A percentile compares a stretch with the other conserved stretches of the same genome.
Conservation (phyloP, 2,797 vertebrate species). For the Gambelia wislizenii region DNA sequence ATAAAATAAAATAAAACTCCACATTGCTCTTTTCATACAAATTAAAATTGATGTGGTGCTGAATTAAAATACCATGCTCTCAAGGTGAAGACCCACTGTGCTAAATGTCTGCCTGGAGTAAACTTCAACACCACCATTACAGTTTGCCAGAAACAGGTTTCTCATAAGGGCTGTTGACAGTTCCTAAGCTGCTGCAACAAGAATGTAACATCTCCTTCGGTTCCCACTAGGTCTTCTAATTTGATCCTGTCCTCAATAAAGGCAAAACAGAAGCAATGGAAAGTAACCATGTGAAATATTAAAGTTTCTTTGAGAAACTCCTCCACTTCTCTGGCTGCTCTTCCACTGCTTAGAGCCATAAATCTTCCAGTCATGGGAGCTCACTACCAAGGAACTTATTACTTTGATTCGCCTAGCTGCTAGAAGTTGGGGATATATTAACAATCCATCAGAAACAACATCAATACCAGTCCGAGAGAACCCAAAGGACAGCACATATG, state of each 20-base stretch:
- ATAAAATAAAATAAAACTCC: neutral
- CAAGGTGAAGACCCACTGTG: conserved; percentile 55
- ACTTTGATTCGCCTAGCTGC: conserved; percentile 62
- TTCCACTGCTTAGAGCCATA: conserved; percentile 66
- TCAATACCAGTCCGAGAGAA: conserved; percentile 43
- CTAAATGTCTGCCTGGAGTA: conserved; percentile 11
- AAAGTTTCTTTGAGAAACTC: conserved; percentile 51
- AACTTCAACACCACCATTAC: conserved; percentile 58
- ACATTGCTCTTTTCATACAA: conserved; percentile 60
- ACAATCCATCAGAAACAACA: conserved; percentile 59
- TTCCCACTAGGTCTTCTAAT: conserved; percentile 58
- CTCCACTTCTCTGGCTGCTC: conserved; percentile 53
- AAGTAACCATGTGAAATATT: conserved; percentile 44
- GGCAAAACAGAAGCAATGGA: conserved; percentile 37
- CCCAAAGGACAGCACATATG: conserved; percentile 23
- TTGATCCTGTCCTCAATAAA: conserved; percentile 49
- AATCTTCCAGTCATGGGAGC: conserved; percentile 55
- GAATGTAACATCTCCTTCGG: conserved; percentile 28
- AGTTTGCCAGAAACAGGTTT: conserved; percentile 49
- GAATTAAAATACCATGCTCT: conserved; percentile 59
- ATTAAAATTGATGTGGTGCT: conserved; percentile 64
- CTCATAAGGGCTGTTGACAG: conserved; percentile 52
- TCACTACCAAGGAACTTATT: conserved; percentile 52
- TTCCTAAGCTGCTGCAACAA: neutral
- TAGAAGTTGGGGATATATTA: conserved; percentile 63